Base-by-base conservation (phyloP, 2,113 vertebrate genomes). In the Lathamus discolor region DNA sequence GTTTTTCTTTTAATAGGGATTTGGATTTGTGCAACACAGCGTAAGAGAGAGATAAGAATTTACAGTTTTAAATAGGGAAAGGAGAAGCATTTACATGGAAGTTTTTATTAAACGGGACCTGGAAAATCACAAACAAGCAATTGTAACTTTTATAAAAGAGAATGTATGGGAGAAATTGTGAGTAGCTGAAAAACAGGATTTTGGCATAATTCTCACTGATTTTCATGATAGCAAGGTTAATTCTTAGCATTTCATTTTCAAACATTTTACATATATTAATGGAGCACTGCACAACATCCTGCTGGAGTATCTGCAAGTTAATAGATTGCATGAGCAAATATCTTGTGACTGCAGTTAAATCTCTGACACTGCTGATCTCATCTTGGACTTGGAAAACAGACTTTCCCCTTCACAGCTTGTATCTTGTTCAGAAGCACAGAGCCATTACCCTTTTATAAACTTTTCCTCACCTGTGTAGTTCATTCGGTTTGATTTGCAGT, bases 401-500 rank as follows among this genome's bases (percentile, higher is more conserved):
- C 54, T 43, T 80, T 75, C 67, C 62, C 76, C 62, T 52, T 51
- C 80, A 12, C 51, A 90, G 80, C 67, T 48, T 41, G 11, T 72
- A 13, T 81, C 54, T 81, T 66, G 39, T 64, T 13, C 43, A 55
- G 62, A 27, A 90, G 80, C 88, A 44, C 59, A 28, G 93, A 93
- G 77, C 77, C 77, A 43, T 86, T 92, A 69, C 41, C 90, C 66
- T 92, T 77, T 73, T 16, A 10, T 80, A 93, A 81, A 92, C 88
- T 96, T 70, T 27, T 54, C 91, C 83, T 93, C 92, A 92, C 95
- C 94, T 92, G 85, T 83, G 78, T 1, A 13, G 57, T 4, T 61
- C 6, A 3, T 83, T 55, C 57, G 5, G 78, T n/a, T n/a, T 95
- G 92, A 90, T 95, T 88, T 94, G 90, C 72, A 74, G 90, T 92